Percentiles rank a stretch among this genome's conserved stretches.
Conservation (phyloP, 2,113 vertebrate genomes). For the Cheilinus undulatus region DNA sequence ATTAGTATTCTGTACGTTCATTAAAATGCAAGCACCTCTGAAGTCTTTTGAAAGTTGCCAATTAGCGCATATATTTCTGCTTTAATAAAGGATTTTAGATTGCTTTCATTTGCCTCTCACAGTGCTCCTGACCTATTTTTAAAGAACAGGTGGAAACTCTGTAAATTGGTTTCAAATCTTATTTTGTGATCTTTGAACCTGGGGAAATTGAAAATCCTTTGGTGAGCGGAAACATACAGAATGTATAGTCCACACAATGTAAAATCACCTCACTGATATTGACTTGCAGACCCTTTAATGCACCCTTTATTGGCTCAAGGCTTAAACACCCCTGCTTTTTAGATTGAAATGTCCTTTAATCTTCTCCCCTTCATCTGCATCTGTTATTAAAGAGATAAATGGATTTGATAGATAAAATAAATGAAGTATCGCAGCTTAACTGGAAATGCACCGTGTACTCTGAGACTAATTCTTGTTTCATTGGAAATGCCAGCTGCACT, state of each 20-base stretch:
- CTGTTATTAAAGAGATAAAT: conserved; percentile 33
- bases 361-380: conserved; percentile 29
- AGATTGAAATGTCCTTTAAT: conserved; percentile 24
- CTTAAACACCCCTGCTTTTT: conserved; percentile 9
- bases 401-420: conserved; percentile 20
- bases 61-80: conserved; percentile 50
- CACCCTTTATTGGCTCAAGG: conserved; percentile 24
- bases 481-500: conserved; percentile 16
- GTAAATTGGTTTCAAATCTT: conserved; percentile 60
- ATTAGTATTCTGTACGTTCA: conserved; percentile 45
- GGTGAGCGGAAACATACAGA: conserved; percentile 28
- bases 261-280: conserved; percentile 35
- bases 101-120: conserved; percentile 14
- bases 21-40: conserved; percentile 33
- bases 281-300: conserved; percentile 8
- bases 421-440: background rate
- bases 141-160: conserved; percentile 44
- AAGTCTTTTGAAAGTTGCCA: conserved; percentile 49
- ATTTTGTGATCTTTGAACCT: conserved; percentile 54
- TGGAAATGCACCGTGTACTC: background rate
- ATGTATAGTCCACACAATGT: conserved; percentile 22
- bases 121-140: conserved; percentile 44
- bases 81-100: conserved; percentile 45
- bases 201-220: conserved; percentile 51
- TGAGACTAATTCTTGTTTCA: conserved; percentile 16